Conservation (phyloP, 2,113 vertebrate genomes). For the Fregetta grallaria region DNA sequence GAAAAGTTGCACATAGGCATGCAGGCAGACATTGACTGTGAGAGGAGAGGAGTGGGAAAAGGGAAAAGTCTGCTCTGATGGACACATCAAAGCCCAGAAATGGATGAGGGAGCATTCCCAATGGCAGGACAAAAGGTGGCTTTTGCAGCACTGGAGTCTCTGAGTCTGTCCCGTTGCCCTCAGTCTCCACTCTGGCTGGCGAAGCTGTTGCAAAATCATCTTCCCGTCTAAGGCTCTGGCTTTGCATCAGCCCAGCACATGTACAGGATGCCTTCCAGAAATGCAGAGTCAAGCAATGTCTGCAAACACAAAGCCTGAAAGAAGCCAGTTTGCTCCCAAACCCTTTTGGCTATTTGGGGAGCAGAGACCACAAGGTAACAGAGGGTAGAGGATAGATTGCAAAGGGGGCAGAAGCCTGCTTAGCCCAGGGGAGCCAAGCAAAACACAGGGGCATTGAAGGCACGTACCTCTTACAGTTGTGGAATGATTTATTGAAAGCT, state of each 20-base stretch:
- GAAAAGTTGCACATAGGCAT: not conserved
- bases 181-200: not conserved
- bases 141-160: not conserved
- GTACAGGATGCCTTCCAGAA: not conserved
- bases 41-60: not conserved
- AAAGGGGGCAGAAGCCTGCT: not conserved
- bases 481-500: conserved; percentile 55
- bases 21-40: not conserved
- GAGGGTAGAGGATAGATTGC: not conserved
- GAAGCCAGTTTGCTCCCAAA: not conserved
- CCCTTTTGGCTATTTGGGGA: not conserved
- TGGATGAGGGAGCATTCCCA: not conserved
- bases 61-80: not conserved
- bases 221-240: not conserved
- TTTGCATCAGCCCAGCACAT: not conserved
- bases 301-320: conserved; percentile 8
- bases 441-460: not conserved
- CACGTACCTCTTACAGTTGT: not conserved
- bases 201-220: not conserved
- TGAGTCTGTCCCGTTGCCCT: not conserved
- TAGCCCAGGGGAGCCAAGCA: not conserved
- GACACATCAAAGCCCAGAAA: not conserved
- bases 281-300: not conserved
- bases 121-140: conserved; percentile 15
- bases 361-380: not conserved